Percentiles rank a stretch among this genome's conserved stretches.
Evolutionary conservation across 2,888 invertebrate genomes (phyloP).

Genomic region (Seira sanloemensis): DNA sequence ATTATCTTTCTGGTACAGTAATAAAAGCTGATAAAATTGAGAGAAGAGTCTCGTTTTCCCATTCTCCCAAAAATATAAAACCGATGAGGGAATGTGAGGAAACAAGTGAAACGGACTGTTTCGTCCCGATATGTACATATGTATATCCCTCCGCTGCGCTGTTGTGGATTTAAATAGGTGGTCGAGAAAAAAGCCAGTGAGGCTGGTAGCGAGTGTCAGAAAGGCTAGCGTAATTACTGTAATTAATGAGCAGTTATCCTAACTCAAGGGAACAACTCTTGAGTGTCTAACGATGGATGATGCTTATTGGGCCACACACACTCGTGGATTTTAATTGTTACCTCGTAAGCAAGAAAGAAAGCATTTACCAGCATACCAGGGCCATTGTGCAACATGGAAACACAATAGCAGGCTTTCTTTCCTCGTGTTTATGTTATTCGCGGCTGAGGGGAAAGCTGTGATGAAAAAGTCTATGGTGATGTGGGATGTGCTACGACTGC

Average conservation of each 20-base stretch:
- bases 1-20: conserved; percentile 21
- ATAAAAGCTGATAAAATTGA: conserved; percentile 26
- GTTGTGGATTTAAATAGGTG: conserved; percentile 8
- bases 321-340: conserved; percentile 42
- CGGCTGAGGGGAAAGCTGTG: too few species aligned
- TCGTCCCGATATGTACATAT: not conserved
- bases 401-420: too few species aligned
- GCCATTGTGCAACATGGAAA: not conserved
- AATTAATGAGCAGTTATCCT: conserved; percentile 61
- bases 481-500: too few species aligned
- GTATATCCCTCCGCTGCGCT: not conserved
- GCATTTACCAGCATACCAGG: too few species aligned
- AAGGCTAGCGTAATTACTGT: conserved; percentile 56
- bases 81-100: not conserved
- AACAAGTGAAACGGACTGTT: not conserved
- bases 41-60: conserved; percentile 14
- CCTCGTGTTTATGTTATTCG: too few species aligned
- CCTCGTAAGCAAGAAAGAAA: conserved; percentile 2
- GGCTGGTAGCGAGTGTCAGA: conserved; percentile 43
- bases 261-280: conserved; percentile 48
- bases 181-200: not conserved
- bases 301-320: conserved; percentile 45
- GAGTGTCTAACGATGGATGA: conserved; percentile 61
- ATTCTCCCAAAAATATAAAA: not conserved
- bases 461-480: too few species aligned